Conservation (phyloP, 2,888 invertebrate genomes). For the Prosopocoilus inquinatus region DNA sequence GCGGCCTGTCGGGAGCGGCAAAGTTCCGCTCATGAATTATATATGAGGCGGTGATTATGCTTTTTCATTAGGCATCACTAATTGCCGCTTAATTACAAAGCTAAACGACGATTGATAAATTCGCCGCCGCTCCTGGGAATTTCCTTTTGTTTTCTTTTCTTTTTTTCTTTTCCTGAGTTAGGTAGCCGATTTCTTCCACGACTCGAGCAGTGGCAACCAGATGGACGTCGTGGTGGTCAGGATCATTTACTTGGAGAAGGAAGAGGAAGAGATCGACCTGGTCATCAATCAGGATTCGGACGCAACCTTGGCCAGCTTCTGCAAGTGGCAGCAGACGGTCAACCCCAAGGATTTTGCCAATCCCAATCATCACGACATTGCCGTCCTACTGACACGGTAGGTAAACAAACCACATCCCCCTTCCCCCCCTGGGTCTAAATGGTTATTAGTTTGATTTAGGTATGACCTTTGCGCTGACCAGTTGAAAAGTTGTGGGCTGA, state of each 20-base stretch:
- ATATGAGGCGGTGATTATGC: constrained; percentile 9
- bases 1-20: not conserved
- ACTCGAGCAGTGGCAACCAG: constrained; percentile 55
- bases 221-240: constrained; percentile 59
- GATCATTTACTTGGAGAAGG: constrained; percentile 56
- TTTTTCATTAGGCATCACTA: not conserved
- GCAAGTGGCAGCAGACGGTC: constrained; percentile 61
- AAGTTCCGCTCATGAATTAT: constrained; percentile 13
- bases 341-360: constrained; percentile 57
- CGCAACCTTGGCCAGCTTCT: constrained; percentile 61
- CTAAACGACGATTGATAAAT: not conserved
- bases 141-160: constrained; percentile 1
- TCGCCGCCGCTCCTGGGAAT: not conserved
- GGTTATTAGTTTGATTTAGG: constrained; percentile 36
- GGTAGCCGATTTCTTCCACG: constrained; percentile 52
- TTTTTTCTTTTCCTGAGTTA: constrained; percentile 19
- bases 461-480: constrained; percentile 57
- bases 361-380: constrained; percentile 63
- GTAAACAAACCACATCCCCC: constrained; percentile 39
- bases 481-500: constrained; percentile 53
- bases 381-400: constrained; percentile 60
- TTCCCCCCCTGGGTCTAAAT: not conserved
- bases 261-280: constrained; percentile 55
- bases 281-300: constrained; percentile 54
- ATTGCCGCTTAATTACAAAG: not conserved